These are phyloP conservation scores for Mylabris sibirica DNA, from an alignment of 2,888 invertebrate genomes.

Conservation along the genomic window DNA sequence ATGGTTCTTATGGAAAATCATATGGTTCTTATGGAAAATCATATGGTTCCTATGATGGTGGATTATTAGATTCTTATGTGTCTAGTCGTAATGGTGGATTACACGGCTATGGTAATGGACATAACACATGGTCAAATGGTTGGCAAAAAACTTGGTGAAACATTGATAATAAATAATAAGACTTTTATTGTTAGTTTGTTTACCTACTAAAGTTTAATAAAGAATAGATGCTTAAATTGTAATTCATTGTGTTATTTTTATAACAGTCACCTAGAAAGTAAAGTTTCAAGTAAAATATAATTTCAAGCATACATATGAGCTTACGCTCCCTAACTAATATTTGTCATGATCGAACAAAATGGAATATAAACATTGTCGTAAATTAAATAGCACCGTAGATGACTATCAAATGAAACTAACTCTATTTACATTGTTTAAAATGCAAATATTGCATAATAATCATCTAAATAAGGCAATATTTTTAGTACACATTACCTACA, in stretches of 20 bases:
- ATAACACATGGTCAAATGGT: conserved; percentile 1
- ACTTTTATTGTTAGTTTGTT: not conserved
- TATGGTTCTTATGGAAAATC: not conserved
- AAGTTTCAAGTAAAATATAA: not conserved
- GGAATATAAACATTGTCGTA: not conserved
- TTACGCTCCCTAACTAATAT: not conserved
- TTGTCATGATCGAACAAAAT: not conserved
- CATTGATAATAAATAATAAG: not conserved
- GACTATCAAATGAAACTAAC: not conserved
- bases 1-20: conserved; percentile 12
- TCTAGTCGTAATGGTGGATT: conserved; percentile 16
- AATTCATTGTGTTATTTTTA: not conserved
- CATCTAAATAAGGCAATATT: not conserved
- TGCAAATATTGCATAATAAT: not conserved
- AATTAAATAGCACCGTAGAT: not conserved
- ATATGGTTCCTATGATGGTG: conserved; percentile 16
- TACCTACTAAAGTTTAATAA: not conserved
- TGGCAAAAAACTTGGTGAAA: conserved; percentile 14
- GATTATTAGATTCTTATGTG: conserved; percentile 15
- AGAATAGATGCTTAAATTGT: not conserved
- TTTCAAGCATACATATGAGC: not conserved
- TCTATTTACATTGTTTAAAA: not conserved
- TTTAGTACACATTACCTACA: not conserved
- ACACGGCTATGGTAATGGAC: conserved; percentile 6
- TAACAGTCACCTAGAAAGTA: not conserved